phyloP scores from a whole-genome alignment of 2,797 vertebrate genomes.

The Micropoecilia bifurca region DNA sequence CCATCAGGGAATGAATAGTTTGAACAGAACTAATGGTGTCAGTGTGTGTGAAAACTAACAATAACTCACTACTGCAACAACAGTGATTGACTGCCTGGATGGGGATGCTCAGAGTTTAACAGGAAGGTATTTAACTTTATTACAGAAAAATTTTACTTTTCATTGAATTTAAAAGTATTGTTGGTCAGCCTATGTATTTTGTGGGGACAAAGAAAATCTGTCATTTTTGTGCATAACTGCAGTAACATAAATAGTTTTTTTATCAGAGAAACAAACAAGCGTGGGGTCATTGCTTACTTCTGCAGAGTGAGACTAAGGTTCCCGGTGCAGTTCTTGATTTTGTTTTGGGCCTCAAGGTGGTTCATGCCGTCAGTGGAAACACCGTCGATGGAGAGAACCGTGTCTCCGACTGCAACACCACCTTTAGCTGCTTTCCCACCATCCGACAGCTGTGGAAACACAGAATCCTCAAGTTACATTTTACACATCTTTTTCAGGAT shows the following conservation, averaged over 20 bases:
- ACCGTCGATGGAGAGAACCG: slow-evolving; percentile 93
- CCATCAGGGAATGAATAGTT: slow-evolving; percentile 42
- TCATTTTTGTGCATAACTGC: slow-evolving; percentile 18
- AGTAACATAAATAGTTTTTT: slow-evolving; percentile 29
- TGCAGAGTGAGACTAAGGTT: slow-evolving; percentile 93
- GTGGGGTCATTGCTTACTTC: slow-evolving; percentile 74
- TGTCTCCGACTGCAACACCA: slow-evolving; percentile 89
- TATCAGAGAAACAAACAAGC: background rate
- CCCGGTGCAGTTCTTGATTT: slow-evolving; percentile 92
- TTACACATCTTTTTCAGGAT: too few relatives aligned
- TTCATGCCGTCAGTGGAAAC: slow-evolving; percentile 93
- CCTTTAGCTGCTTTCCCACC: slow-evolving; percentile 91
- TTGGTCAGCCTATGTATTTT: slow-evolving; percentile 20
- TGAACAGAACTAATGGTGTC: slow-evolving; percentile 59
- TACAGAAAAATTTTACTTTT: background rate
- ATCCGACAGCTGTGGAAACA: slow-evolving; percentile 86
- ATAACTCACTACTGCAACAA: slow-evolving; percentile 58
- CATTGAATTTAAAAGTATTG: slow-evolving; percentile 25
- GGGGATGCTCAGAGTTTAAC: slow-evolving; percentile 27
- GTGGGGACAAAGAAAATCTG: slow-evolving; percentile 28
- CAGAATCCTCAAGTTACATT: slow-evolving; percentile 28
- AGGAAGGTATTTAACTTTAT: slow-evolving; percentile 29
- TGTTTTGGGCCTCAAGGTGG: slow-evolving; percentile 98
- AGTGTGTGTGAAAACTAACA: slow-evolving; percentile 34
- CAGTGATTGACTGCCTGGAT: slow-evolving; percentile 61